Base-by-base conservation (phyloP, 2,797 vertebrate species). In the Falco columbarius region DNA sequence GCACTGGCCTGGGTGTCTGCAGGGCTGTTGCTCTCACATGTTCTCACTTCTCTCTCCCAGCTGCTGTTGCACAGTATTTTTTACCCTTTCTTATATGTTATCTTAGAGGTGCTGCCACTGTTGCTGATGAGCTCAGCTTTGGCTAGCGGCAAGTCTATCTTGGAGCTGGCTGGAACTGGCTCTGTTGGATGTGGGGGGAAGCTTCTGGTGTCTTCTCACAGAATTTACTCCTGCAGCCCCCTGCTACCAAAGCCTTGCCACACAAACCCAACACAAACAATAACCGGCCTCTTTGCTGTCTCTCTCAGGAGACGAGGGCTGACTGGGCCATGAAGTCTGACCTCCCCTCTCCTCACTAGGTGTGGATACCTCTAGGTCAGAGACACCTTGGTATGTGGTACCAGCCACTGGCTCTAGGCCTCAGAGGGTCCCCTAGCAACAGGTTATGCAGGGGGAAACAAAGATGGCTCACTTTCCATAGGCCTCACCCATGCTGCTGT, bases 61-160 rank as follows among this genome's bases (percentile, higher is more conserved):
- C 42, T 44, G 42, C 42, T 44, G 42, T 44, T 44, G 42, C 17
- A 18, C 17, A 44, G 42, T 44, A 18, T 18, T 44, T 44, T 44
- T 44, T 44, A 44, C 42, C 42, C 42, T 18, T 44, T 18, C 42
- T 44, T 44, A 44, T 18, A 44, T 18, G 17, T 44, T 44, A 44
- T 44, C 42, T 18, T 44, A 44, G 42, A 44, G 22, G 14, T 20
- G 6, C n/a, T 59, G 12, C 24, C 24, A 46, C 0, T 0, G 0
- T 56, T 0, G 0, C 36, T 49, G n/a, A 52, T 52, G 26, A 49
- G 17, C 63, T 83, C 6, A 8, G 21, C 70, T 40, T 82, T 75
- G 55, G 34, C 67, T n/a, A 47, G 21, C 0, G 2, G 46, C 0
- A 1, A 10, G 52, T 73, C 30, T 1, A 0, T 54, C 24, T 19